These are phyloP conservation scores for Drosophila pallidifrons DNA, from an alignment of 1,140 invertebrate species.

Conservation along the genomic window DNA sequence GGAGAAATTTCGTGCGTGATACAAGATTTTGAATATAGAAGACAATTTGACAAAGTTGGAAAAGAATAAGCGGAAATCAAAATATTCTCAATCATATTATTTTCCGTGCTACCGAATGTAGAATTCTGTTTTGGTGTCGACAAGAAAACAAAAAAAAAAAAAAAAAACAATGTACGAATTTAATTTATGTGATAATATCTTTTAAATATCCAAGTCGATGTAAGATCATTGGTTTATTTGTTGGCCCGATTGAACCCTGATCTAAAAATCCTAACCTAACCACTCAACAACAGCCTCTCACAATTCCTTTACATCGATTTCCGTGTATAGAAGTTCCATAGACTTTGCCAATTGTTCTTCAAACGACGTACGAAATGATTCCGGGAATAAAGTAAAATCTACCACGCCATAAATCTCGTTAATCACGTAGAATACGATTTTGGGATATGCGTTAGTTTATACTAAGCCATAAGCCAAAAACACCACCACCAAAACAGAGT, in stretches of 20 bases:
- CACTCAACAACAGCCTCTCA: not conserved
- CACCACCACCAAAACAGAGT: constrained; percentile 83
- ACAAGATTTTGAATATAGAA: constrained; percentile 24
- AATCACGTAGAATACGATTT: constrained; percentile 14
- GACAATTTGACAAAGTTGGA: constrained; percentile 61
- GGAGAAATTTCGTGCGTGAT: constrained; percentile 72
- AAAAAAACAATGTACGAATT: constrained; percentile 16
- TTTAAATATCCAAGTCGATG: constrained; percentile 30
- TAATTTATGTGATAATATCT: constrained; percentile 26
- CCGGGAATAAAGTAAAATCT: constrained; percentile 50
- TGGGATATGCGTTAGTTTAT: constrained; percentile 33
- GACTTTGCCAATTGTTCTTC: constrained; percentile 66
- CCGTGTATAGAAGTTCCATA: constrained; percentile 46
- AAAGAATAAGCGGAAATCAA: constrained; percentile 76
- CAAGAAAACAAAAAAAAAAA: constrained; percentile 10
- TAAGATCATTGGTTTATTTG: constrained; percentile 40
- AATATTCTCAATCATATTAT: constrained; percentile 67
- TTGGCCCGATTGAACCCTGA: constrained; percentile 27
- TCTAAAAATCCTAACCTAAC: not conserved
- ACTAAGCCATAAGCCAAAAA: constrained; percentile 52
- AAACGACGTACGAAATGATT: constrained; percentile 69
- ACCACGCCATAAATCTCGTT: constrained; percentile 49
- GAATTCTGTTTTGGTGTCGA: constrained; percentile 84
- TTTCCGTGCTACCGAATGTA: constrained; percentile 68
- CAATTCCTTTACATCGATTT: constrained; percentile 36